A percentile compares a stretch with the other conserved stretches of the same genome.
Conservation (phyloP, 1,140 invertebrate genomes). For the Babylonia areolata region DNA sequence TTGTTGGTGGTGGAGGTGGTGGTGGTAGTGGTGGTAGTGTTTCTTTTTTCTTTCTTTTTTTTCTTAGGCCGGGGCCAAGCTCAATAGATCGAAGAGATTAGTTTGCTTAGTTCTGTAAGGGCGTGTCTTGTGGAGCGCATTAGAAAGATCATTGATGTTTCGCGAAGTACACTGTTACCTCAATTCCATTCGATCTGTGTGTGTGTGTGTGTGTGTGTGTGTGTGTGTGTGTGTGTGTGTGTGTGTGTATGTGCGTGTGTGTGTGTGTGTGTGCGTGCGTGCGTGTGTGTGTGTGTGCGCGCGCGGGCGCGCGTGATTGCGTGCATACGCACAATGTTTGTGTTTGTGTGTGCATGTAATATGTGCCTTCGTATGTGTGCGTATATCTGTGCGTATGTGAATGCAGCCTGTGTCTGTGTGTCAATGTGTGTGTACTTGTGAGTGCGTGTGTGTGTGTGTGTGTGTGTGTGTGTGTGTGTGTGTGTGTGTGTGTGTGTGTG, state of each 20-base stretch:
- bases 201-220: conserved; percentile 15
- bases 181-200: no score
- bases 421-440: background rate
- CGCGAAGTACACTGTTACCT: no score
- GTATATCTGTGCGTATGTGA: background rate
- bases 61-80: no score
- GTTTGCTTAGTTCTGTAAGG: no score
- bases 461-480: background rate
- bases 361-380: background rate
- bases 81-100: no score
- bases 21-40: no score
- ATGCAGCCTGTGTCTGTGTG: background rate
- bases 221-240: background rate
- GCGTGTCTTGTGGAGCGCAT: no score
- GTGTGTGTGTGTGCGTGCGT: background rate
- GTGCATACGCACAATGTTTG: no score
- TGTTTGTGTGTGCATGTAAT: background rate
- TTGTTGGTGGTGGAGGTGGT: no score
- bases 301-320: background rate
- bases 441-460: background rate
- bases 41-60: no score
- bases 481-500: background rate
- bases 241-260: background rate
- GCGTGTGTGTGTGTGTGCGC: background rate
- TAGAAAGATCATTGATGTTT: no score